phyloP scores from a whole-genome alignment of 2,888 invertebrate species.

The Polyploca ridens region DNA sequence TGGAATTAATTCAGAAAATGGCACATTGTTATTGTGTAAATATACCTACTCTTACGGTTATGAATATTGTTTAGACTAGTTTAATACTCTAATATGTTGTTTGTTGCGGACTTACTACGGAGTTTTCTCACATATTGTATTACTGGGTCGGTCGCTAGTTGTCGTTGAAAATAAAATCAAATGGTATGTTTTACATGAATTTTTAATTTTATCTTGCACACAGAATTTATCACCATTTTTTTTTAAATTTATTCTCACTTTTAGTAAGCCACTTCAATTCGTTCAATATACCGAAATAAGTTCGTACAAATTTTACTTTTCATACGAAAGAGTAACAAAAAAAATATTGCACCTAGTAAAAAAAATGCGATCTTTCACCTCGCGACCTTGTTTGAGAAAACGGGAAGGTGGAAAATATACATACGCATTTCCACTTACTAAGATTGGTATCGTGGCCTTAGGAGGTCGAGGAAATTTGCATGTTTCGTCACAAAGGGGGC shows the following conservation, averaged over 20 bases:
- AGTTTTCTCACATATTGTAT: background rate
- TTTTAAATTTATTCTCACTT: too few relatives aligned
- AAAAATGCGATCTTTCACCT: conserved; percentile 39
- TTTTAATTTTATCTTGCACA: too few relatives aligned
- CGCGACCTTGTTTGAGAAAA: conserved; percentile 58
- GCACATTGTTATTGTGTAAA: background rate
- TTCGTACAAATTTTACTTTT: too few relatives aligned
- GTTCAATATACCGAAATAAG: too few relatives aligned
- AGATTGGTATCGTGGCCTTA: conserved; percentile 57
- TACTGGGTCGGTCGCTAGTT: background rate
- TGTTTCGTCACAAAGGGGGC: conserved; percentile 67
- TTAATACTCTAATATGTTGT: background rate
- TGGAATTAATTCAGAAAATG: conserved; percentile 10
- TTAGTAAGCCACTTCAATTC: too few relatives aligned
- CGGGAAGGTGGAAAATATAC: conserved; percentile 41
- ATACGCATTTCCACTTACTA: conserved; percentile 62
- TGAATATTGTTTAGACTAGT: background rate
- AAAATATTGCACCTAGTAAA: conserved; percentile 24
- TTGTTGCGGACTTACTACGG: background rate
- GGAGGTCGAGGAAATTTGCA: conserved; percentile 70
- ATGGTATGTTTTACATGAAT: too few relatives aligned
- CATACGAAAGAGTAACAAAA: background rate
- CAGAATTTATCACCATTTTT: too few relatives aligned
- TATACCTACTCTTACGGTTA: background rate
- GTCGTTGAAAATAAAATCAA: background rate